These are phyloP conservation scores for Heliconius hermathena DNA, from an alignment of 1,140 invertebrate genomes.

Conservation along the genomic window DNA sequence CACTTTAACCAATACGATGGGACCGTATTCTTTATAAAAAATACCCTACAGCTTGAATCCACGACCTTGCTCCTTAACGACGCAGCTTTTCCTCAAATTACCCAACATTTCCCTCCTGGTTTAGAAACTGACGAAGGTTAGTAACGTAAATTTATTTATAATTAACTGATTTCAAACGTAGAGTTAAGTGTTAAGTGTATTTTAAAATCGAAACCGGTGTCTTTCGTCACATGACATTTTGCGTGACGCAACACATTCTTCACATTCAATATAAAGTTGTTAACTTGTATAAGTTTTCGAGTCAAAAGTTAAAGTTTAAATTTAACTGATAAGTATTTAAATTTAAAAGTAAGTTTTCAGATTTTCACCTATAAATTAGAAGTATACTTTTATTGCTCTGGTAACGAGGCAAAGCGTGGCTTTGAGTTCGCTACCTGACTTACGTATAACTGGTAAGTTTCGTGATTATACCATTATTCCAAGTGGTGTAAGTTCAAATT, in stretches of 20 bases:
- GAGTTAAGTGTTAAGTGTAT: constrained; percentile 7
- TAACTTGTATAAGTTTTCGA: background rate
- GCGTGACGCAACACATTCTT: constrained; percentile 7
- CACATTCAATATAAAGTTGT: background rate
- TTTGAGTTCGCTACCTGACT: too few species aligned
- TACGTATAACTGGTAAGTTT: too few species aligned
- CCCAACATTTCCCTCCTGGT: background rate
- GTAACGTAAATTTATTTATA: constrained; percentile 6
- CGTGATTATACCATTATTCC: too few species aligned
- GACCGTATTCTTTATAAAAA: too few species aligned
- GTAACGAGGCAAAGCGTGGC: too few species aligned
- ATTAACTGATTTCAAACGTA: constrained; percentile 11
- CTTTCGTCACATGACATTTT: constrained; percentile 8
- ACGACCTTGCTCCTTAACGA: background rate
- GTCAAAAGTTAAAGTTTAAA: background rate
- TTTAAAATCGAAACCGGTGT: constrained; percentile 12
- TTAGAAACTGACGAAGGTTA: background rate
- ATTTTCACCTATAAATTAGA: too few species aligned
- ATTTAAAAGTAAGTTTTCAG: too few species aligned
- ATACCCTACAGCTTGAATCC: background rate
- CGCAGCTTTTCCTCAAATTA: background rate
- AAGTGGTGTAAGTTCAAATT: too few species aligned
- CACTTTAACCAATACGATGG: background rate
- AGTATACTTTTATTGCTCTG: too few species aligned
- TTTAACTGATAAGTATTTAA: too few species aligned